Percentiles rank a stretch among this genome's conserved stretches.
phyloP scores from a whole-genome alignment of 2,888 invertebrate species.

The Phytoseiulus persimilis region DNA sequence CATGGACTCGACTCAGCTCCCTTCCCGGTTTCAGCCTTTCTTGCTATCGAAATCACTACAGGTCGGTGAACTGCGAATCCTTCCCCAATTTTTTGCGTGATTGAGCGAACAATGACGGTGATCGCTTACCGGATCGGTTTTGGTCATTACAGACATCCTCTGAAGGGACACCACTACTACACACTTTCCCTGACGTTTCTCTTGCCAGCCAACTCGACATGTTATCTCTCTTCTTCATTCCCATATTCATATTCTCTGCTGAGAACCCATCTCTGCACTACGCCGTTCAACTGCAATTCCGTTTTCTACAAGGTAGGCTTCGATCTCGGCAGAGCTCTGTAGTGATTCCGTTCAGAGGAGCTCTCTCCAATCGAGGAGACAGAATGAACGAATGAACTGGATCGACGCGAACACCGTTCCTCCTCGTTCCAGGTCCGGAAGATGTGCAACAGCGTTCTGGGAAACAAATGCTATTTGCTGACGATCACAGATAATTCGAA shows the following conservation, averaged over 20 bases:
- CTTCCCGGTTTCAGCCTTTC: constrained; percentile 63
- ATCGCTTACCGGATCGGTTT: too few species aligned
- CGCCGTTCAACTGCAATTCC: constrained; percentile 17
- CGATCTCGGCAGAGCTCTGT: too few species aligned
- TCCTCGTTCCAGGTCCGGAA: constrained; percentile 8
- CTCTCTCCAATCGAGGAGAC: too few species aligned
- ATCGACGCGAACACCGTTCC: neutral
- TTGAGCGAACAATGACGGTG: too few species aligned
- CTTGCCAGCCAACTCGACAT: constrained; percentile 58
- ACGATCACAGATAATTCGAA: constrained; percentile 16
- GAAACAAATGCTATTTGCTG: constrained; percentile 23
- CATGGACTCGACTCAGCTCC: constrained; percentile 55
- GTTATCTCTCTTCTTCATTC: constrained; percentile 34
- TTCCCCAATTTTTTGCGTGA: too few species aligned
- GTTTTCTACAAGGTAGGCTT: constrained; percentile 19
- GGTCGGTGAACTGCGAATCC: neutral
- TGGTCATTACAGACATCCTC: constrained; percentile 41
- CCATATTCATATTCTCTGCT: constrained; percentile 28
- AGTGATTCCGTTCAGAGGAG: too few species aligned
- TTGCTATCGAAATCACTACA: constrained; percentile 66
- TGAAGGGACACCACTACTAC: constrained; percentile 57
- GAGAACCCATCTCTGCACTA: constrained; percentile 19
- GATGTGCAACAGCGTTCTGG: constrained; percentile 26
- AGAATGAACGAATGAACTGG: too few species aligned
- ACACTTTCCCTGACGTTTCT: constrained; percentile 69